Conservation (phyloP, 2,113 vertebrate genomes). For the Phocoena phocoena region DNA sequence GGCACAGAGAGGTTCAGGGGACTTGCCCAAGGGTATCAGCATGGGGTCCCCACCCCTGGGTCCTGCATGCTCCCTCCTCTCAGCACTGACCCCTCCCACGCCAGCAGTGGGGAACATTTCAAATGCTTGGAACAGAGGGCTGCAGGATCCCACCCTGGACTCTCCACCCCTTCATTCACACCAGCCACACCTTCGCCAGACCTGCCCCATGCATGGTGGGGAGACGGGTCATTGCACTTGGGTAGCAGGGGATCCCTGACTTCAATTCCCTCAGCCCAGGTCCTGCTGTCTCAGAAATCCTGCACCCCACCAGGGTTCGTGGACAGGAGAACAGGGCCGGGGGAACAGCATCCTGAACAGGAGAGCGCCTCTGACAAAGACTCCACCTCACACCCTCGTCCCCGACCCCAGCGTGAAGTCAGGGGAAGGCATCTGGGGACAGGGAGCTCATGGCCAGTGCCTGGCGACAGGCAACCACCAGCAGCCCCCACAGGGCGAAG, state of each 20-base stretch:
- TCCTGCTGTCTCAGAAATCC: not conserved
- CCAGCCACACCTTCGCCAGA: not conserved
- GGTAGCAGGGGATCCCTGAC: not conserved
- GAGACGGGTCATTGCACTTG: fast-evolving
- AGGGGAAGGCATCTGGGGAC: conserved; percentile 51
- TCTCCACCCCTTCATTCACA: fast-evolving
- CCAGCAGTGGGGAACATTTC: not conserved
- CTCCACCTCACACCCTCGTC: not conserved
- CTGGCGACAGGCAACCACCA: not conserved
- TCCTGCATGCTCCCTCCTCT: not conserved
- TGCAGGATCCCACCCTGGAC: no score
- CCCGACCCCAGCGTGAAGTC: conserved; percentile 16
- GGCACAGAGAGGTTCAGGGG: not conserved
- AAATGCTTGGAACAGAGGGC: not conserved
- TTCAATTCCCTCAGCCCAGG: not conserved
- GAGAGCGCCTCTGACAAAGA: not conserved
- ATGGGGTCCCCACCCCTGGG: not conserved
- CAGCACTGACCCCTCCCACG: not conserved
- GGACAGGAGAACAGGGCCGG: not conserved
- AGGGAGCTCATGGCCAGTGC: not conserved
- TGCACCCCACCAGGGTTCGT: not conserved
- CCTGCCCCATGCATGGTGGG: not conserved
- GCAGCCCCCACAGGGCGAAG: conserved; percentile 44
- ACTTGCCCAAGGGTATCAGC: not conserved
- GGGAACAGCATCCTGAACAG: not conserved